Percentiles rank a stretch among this genome's conserved stretches.
These are phyloP conservation scores for Diarsia dahlii DNA, from an alignment of 2,888 invertebrate genomes.

Conservation along the genomic window DNA sequence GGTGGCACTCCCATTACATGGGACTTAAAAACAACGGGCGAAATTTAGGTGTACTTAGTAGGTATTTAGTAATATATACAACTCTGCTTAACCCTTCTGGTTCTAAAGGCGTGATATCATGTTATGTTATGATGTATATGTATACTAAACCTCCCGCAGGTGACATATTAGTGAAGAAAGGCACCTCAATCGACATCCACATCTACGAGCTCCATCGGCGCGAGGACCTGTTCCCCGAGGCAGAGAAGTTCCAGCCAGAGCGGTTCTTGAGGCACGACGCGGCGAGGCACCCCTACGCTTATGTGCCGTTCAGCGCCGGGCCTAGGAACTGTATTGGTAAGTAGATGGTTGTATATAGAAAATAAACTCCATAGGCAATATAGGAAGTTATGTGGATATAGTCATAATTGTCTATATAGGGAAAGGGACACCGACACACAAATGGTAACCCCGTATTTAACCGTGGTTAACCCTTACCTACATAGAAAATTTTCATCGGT, in stretches of 20 bases:
- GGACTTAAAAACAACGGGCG: too few species aligned
- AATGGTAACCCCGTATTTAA: too few species aligned
- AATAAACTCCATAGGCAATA: background rate
- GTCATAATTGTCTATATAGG: background rate
- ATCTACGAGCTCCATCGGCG: conserved; percentile 92
- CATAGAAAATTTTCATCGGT: too few species aligned
- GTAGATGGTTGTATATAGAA: conserved; percentile 9
- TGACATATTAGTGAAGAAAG: conserved; percentile 85
- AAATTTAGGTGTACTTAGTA: too few species aligned
- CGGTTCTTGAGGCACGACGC: conserved; percentile 89
- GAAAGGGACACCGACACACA: too few species aligned
- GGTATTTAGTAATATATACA: too few species aligned
- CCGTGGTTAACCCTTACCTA: too few species aligned
- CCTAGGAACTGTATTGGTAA: conserved; percentile 93
- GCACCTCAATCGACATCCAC: conserved; percentile 86
- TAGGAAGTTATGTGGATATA: background rate
- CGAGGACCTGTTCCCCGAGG: conserved; percentile 91
- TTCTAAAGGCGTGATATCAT: too few species aligned
- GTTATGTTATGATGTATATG: too few species aligned
- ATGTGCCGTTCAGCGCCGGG: conserved; percentile 93
- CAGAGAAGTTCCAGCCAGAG: conserved; percentile 93
- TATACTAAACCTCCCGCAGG: conserved; percentile 70
- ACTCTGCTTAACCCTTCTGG: too few species aligned
- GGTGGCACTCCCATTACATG: too few species aligned
- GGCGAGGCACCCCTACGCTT: conserved; percentile 91